Percentiles rank a stretch among this genome's conserved stretches.
phyloP scores from a whole-genome alignment of 2,113 vertebrate genomes.

The Phaetusa simplex region DNA sequence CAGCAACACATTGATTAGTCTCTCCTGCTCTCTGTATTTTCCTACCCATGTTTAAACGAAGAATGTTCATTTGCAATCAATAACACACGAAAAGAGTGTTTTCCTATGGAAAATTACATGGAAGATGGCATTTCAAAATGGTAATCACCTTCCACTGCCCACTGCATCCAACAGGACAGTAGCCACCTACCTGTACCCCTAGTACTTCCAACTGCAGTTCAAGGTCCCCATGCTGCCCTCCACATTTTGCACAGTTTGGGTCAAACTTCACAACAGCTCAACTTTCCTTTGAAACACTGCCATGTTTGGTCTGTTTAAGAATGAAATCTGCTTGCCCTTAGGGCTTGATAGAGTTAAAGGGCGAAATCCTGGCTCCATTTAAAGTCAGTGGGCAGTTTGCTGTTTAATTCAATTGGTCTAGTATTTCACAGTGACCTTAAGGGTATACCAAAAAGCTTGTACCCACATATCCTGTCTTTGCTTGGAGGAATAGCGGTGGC shows the following conservation, averaged over 20 bases:
- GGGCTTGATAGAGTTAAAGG: constrained; percentile 31
- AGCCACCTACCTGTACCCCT: background rate
- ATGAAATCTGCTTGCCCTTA: constrained; percentile 31
- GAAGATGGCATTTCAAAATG: background rate
- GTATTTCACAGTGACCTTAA: constrained; percentile 36
- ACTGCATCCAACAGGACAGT: background rate
- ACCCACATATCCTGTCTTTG: background rate
- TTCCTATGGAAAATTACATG: background rate
- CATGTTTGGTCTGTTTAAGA: background rate
- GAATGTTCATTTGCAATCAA: background rate
- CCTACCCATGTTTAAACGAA: background rate
- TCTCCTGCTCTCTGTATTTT: background rate
- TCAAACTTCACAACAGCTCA: background rate
- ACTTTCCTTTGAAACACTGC: constrained; percentile 14
- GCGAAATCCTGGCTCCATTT: constrained; percentile 44
- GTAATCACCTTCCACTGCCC: background rate
- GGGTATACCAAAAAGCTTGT: background rate
- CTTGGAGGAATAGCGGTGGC: background rate
- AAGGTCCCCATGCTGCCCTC: background rate
- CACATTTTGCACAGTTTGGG: background rate
- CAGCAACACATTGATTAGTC: background rate
- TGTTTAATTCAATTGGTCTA: constrained; percentile 58
- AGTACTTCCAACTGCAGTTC: background rate
- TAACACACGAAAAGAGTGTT: background rate
- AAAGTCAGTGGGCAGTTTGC: constrained; percentile 29